These are phyloP conservation scores for Chrysina gloriosa DNA, from an alignment of 2,888 invertebrate genomes.

Conservation along the genomic window DNA sequence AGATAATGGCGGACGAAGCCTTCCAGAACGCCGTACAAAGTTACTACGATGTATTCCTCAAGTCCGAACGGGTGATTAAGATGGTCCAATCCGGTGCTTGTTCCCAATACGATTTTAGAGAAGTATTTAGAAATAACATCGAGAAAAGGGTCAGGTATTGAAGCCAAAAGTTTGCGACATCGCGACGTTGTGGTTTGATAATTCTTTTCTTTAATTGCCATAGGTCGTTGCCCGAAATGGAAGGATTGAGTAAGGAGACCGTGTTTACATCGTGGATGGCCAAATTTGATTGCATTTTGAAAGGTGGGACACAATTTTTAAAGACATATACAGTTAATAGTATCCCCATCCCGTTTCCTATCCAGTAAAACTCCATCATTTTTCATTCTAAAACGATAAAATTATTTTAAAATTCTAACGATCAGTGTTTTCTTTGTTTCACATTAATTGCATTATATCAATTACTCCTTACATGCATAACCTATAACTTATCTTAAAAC, in stretches of 20 bases:
- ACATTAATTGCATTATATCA: no score
- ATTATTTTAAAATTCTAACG: no score
- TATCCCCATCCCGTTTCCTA: no score
- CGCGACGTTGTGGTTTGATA: no score
- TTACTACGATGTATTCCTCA: slow-evolving; percentile 94
- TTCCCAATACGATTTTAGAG: slow-evolving; percentile 98
- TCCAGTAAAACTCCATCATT: no score
- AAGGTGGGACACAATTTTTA: slow-evolving; percentile 70
- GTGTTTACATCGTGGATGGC: slow-evolving; percentile 99
- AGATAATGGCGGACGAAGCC: slow-evolving; percentile 97
- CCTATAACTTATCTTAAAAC: no score
- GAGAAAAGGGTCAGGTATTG: slow-evolving; percentile 93
- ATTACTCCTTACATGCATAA: no score
- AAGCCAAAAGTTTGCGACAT: neutral
- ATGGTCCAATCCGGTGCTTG: slow-evolving; percentile 99
- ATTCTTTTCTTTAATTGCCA: no score
- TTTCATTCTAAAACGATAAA: no score
- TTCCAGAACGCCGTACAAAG: slow-evolving; percentile 99
- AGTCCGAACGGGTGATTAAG: slow-evolving; percentile 94
- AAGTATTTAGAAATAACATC: slow-evolving; percentile 97
- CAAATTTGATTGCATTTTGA: slow-evolving; percentile 98
- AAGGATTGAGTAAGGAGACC: slow-evolving; percentile 98
- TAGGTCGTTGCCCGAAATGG: slow-evolving; percentile 98
- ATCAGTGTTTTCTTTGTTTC: no score
- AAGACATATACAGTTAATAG: no score